phyloP scores from a whole-genome alignment of 1,140 invertebrate genomes.

The Drosophila malerkotliana region DNA sequence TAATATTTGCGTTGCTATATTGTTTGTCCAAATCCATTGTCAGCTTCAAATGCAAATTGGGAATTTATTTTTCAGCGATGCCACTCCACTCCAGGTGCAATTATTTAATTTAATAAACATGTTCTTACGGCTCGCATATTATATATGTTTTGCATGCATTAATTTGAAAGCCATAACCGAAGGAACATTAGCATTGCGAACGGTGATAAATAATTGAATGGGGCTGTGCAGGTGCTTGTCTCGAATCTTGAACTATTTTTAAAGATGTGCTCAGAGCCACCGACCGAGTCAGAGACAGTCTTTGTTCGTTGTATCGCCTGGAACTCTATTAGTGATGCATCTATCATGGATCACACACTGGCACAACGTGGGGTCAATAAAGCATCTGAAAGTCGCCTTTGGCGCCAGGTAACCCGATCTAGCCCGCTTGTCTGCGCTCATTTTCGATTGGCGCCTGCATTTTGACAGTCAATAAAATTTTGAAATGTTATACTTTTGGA shows the following conservation, averaged over 20 bases:
- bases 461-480: conserved; percentile 83
- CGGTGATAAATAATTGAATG: conserved; percentile 47
- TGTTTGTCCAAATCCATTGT: conserved; percentile 54
- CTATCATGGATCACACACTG: conserved; percentile 45
- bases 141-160: conserved; percentile 61
- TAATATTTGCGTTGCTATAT: conserved; percentile 56
- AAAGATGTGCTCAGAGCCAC: conserved; percentile 71
- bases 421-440: conserved; percentile 59
- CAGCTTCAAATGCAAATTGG: conserved; percentile 57
- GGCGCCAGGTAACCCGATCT: conserved; percentile 55
- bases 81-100: conserved; percentile 38
- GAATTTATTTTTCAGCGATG: conserved; percentile 28
- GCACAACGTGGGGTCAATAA: conserved; percentile 48
- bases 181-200: conserved; percentile 48
- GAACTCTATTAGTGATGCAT: conserved; percentile 67
- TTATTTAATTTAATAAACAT: conserved; percentile 79
- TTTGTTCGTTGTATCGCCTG: conserved; percentile 14
- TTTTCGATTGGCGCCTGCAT: conserved; percentile 45
- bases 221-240: conserved; percentile 50
- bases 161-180: conserved; percentile 49
- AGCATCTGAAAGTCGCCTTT: conserved; percentile 49
- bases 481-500: conserved; percentile 80
- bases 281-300: conserved; percentile 7
- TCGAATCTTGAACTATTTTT: conserved; percentile 75
- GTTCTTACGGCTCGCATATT: conserved; percentile 42